Evolutionary conservation across 2,888 invertebrate genomes (phyloP).

Genomic region (Patella depressa): DNA sequence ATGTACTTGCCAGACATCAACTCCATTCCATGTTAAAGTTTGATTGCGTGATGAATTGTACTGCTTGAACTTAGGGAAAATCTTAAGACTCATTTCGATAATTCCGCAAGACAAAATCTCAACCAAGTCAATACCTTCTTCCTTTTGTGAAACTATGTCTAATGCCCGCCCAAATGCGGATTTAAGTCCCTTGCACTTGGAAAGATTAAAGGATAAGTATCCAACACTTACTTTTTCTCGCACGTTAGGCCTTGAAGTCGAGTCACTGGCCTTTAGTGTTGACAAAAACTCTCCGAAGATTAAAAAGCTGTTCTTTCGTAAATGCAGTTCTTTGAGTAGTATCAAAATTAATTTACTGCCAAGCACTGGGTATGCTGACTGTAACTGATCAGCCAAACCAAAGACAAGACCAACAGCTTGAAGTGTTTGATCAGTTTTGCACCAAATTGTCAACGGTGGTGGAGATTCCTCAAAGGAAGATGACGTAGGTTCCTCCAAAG

Average conservation of each 20-base stretch:
- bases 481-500: no score
- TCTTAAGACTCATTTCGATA: background rate
- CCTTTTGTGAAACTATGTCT: background rate
- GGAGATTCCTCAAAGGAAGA: background rate
- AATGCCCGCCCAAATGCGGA: background rate
- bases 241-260: no score
- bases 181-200: background rate
- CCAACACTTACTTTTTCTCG: no score
- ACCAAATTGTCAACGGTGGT: background rate
- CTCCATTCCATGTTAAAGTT: background rate
- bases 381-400: no score
- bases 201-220: background rate
- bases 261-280: no score
- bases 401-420: background rate
- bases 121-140: background rate
- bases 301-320: no score
- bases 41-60: background rate
- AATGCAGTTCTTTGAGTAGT: no score
- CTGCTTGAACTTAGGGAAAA: background rate
- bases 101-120: background rate
- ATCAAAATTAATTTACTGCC: background rate
- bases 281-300: no score
- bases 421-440: background rate
- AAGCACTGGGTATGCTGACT: background rate
- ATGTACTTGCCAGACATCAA: background rate